A percentile compares a stretch with the other conserved stretches of the same genome.
phyloP scores from a whole-genome alignment of 1,140 invertebrate species.

The Wiebesia pumilae region DNA sequence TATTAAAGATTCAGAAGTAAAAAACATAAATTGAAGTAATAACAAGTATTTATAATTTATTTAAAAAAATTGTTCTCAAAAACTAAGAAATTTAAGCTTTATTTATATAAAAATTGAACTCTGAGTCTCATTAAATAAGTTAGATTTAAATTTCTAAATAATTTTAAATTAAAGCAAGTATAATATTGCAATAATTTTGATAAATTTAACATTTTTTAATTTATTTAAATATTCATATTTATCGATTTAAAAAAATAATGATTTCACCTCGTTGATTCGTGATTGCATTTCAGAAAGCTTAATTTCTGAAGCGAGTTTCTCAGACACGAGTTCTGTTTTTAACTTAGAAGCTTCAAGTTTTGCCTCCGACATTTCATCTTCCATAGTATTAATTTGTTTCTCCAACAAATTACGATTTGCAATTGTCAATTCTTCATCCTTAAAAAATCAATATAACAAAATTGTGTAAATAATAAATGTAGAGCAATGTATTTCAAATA shows the following conservation, averaged over 20 bases:
- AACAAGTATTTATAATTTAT: too few species aligned
- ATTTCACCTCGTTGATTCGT: conserved; percentile 88
- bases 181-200: background rate
- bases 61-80: too few species aligned
- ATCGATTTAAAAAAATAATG: background rate
- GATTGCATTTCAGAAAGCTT: conserved; percentile 93
- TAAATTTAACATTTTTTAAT: conserved; percentile 5
- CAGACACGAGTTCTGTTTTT: conserved; percentile 92
- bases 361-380: conserved; percentile 91
- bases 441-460: background rate
- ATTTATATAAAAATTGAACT: too few species aligned
- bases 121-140: too few species aligned
- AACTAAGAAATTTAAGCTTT: too few species aligned
- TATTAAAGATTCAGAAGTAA: too few species aligned
- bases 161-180: too few species aligned
- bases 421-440: conserved; percentile 74
- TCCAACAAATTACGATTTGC: conserved; percentile 81
- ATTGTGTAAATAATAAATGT: background rate
- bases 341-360: conserved; percentile 87
- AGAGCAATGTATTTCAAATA: too few species aligned
- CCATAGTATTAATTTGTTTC: conserved; percentile 88
- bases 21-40: too few species aligned
- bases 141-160: too few species aligned
- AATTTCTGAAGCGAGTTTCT: conserved; percentile 91
- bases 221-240: background rate